A percentile compares a stretch with the other conserved stretches of the same genome.
These are phyloP conservation scores for Xyrauchen texanus DNA, from an alignment of 2,113 vertebrate species.

Conservation along the genomic window DNA sequence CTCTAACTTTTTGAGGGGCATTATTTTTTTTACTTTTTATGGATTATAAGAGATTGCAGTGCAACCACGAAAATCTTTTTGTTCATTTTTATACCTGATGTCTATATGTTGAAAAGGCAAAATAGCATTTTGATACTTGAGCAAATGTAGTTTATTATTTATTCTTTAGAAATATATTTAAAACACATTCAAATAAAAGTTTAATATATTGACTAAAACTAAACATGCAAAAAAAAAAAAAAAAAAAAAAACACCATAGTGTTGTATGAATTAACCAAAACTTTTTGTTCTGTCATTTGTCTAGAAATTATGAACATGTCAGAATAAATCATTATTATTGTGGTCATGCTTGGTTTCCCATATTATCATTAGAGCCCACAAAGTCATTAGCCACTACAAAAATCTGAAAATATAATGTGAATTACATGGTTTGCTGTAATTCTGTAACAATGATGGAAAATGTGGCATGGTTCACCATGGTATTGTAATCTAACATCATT, in stretches of 20 bases:
- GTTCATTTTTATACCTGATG: too few species aligned
- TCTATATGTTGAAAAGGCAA: neutral
- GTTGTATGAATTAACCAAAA: neutral
- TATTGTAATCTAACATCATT: neutral
- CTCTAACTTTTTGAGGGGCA: too few species aligned
- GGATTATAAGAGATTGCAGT: neutral
- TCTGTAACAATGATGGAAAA: neutral
- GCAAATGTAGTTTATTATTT: neutral
- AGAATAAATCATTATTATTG: slow-evolving; percentile 26
- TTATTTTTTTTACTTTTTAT: neutral
- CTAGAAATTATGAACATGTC: neutral
- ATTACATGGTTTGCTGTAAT: neutral
- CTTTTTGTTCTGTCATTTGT: neutral
- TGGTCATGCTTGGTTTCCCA: neutral
- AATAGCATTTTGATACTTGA: neutral
- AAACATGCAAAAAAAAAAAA: slow-evolving; percentile 14
- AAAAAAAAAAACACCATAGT: neutral
- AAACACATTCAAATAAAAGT: slow-evolving; percentile 44
- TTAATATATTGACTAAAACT: slow-evolving; percentile 60
- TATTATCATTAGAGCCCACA: neutral
- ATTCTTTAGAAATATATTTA: slow-evolving; percentile 33
- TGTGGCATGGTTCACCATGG: neutral
- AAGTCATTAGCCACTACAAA: neutral
- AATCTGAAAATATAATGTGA: neutral
- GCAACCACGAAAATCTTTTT: neutral